phyloP scores from a whole-genome alignment of 2,888 invertebrate species.

The Drosophila sordidula region DNA sequence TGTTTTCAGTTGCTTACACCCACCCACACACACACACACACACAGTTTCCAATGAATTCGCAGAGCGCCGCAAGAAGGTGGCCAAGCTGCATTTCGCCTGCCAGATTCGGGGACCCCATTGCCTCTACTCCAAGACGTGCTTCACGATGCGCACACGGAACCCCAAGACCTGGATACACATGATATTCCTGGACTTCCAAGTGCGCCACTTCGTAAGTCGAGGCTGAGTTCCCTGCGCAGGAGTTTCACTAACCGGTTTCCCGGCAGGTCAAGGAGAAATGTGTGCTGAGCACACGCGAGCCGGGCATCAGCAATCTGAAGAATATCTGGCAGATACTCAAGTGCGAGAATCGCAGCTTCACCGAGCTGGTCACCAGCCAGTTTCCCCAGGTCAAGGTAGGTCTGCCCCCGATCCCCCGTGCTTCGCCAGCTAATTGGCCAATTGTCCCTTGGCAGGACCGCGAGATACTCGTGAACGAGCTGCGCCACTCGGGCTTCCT shows the following conservation, averaged over 20 bases:
- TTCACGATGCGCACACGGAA: constrained; percentile 92
- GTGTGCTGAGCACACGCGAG: constrained; percentile 92
- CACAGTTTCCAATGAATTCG: constrained; percentile 83
- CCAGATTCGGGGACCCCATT: constrained; percentile 93
- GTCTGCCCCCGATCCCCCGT: background rate
- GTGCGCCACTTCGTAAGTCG: constrained; percentile 85
- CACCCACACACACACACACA: constrained; percentile 31
- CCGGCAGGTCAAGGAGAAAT: constrained; percentile 89
- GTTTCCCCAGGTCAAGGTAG: constrained; percentile 94
- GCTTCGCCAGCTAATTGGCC: background rate
- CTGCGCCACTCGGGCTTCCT: constrained; percentile 94
- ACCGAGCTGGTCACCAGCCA: constrained; percentile 96
- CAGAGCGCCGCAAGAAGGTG: constrained; percentile 93
- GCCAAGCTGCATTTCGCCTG: constrained; percentile 96
- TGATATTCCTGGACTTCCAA: constrained; percentile 97
- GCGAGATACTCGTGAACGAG: constrained; percentile 94
- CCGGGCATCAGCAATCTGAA: constrained; percentile 93
- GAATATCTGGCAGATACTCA: constrained; percentile 97
- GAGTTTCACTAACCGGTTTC: background rate
- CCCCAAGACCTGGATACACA: constrained; percentile 96
- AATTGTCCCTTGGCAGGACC: constrained; percentile 88
- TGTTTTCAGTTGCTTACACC: constrained; percentile 15
- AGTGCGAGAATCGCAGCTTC: constrained; percentile 95
- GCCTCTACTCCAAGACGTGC: constrained; percentile 92
- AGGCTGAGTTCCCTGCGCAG: too few relatives aligned